Evolutionary conservation across 2,888 invertebrate genomes (phyloP).

Genomic region (Ferdinandea cuprea): DNA sequence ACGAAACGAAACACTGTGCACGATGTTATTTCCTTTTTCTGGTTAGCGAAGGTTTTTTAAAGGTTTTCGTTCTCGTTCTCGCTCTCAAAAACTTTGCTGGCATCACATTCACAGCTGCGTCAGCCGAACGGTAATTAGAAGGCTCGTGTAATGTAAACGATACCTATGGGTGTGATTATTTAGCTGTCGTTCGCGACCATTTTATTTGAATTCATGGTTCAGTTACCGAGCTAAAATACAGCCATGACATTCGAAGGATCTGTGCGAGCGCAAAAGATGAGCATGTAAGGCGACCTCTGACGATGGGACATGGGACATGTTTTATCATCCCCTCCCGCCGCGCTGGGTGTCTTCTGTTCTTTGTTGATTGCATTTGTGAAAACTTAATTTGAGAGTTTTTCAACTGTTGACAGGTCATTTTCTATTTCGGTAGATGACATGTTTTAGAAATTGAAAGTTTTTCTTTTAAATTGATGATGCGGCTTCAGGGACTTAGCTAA

Average conservation of each 20-base stretch:
- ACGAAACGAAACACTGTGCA: constrained; percentile 20
- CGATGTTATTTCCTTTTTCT: constrained; percentile 55
- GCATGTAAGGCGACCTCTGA: constrained; percentile 13
- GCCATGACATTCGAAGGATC: background rate
- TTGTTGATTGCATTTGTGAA: constrained; percentile 20
- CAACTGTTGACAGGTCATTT: constrained; percentile 15
- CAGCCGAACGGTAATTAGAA: constrained; percentile 64
- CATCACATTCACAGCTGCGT: constrained; percentile 67
- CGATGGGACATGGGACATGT: background rate
- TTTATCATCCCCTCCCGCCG: too few relatives aligned
- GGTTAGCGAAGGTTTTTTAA: constrained; percentile 48
- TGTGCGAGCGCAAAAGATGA: constrained; percentile 3
- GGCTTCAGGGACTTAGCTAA: too few relatives aligned
- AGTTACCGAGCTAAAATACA: constrained; percentile 1
- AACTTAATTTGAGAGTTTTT: background rate
- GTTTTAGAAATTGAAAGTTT: too few relatives aligned
- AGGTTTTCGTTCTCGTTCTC: constrained; percentile 3
- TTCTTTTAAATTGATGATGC: too few relatives aligned
- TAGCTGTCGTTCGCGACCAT: constrained; percentile 65
- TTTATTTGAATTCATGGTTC: constrained; percentile 42
- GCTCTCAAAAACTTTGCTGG: constrained; percentile 18
- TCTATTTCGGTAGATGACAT: too few relatives aligned
- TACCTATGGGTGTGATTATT: constrained; percentile 72
- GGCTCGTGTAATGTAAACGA: constrained; percentile 69
- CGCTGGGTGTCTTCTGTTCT: constrained; percentile 36